phyloP scores from a whole-genome alignment of 2,797 vertebrate genomes.

The Sorex maritimensis region DNA sequence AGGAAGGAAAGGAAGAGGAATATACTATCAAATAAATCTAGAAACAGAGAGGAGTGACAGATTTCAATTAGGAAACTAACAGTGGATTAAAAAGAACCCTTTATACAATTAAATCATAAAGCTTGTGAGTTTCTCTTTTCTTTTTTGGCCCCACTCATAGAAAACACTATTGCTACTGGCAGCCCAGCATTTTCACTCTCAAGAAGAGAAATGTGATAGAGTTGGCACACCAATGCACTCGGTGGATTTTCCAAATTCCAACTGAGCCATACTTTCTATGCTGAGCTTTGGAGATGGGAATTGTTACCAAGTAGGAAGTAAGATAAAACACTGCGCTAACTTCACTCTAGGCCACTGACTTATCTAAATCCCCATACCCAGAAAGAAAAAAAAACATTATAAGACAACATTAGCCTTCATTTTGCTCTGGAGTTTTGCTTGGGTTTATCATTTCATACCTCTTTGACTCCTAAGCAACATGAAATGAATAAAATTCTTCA shows the following conservation, averaged over 20 bases:
- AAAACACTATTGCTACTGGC: constrained; percentile 69
- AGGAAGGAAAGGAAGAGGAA: background rate
- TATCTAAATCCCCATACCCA: constrained; percentile 66
- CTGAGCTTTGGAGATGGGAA: constrained; percentile 54
- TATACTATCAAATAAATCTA: background rate
- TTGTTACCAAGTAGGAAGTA: constrained; percentile 82
- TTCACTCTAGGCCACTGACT: constrained; percentile 82
- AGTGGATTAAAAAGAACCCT: constrained; percentile 62
- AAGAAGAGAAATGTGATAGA: constrained; percentile 66
- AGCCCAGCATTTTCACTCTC: constrained; percentile 69
- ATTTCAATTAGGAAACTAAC: background rate
- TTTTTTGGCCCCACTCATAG: constrained; percentile 68
- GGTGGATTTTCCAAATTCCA: constrained; percentile 79
- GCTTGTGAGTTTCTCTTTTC: constrained; percentile 78
- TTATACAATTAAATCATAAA: constrained; percentile 78
- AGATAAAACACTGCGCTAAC: constrained; percentile 77
- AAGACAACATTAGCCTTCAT: background rate
- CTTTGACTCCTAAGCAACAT: background rate
- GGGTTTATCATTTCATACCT: constrained; percentile 25
- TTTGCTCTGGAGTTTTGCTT: constrained; percentile 48
- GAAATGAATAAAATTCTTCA: background rate
- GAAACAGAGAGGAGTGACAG: constrained; percentile 19
- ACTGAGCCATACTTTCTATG: constrained; percentile 64
- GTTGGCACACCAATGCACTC: background rate
- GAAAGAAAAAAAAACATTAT: constrained; percentile 39